Percentiles rank a stretch among this genome's conserved stretches.
These are phyloP conservation scores for Phataginus tricuspis DNA, from an alignment of 2,797 vertebrate species.

Conservation along the genomic window DNA sequence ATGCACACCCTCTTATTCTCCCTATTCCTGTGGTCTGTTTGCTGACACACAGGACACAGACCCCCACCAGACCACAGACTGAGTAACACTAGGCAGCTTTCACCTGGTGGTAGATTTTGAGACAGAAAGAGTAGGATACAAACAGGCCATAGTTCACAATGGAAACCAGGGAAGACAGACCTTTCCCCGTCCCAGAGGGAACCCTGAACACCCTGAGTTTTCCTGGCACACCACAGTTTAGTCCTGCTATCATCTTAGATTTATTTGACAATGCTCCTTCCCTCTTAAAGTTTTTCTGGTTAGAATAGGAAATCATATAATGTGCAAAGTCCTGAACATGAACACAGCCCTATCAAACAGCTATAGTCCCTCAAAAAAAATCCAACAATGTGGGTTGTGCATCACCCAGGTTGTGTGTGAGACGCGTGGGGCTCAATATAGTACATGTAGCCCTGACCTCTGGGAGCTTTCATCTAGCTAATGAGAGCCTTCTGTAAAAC, in stretches of 20 bases:
- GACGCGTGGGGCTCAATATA: rapidly evolving
- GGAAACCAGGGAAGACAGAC: neutral
- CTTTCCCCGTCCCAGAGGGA: neutral
- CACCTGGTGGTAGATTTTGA: neutral
- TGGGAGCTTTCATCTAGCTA: neutral
- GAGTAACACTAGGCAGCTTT: neutral
- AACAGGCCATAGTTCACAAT: neutral
- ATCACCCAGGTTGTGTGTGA: neutral
- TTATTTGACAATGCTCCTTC: too few species aligned
- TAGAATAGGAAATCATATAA: neutral
- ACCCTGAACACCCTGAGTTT: neutral
- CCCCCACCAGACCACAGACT: too few species aligned
- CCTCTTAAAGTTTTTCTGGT: neutral
- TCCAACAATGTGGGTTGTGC: neutral
- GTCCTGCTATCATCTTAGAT: neutral
- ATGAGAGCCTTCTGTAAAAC: neutral
- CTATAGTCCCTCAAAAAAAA: neutral
- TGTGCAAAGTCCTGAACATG: neutral
- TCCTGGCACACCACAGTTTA: neutral
- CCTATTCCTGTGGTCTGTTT: neutral
- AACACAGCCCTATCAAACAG: neutral
- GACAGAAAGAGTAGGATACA: neutral
- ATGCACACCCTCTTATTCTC: neutral
- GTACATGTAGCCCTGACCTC: neutral
- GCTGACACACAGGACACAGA: neutral